phyloP scores from a whole-genome alignment of 2,797 vertebrate genomes.

The Acanthurus lineatus region DNA sequence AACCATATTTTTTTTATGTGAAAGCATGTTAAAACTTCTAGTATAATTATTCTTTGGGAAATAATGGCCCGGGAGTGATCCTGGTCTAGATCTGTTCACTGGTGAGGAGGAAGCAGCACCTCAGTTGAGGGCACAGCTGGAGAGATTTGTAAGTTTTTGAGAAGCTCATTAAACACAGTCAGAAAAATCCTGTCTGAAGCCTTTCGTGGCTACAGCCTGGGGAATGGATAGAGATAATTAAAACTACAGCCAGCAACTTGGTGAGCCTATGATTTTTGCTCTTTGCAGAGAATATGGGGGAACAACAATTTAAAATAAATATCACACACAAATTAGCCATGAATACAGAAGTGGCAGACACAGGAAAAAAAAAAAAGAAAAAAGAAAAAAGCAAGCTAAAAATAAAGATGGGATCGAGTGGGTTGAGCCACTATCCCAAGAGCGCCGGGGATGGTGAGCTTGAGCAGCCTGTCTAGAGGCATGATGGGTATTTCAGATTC shows the following conservation, averaged over 20 bases:
- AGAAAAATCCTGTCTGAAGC: conserved; percentile 57
- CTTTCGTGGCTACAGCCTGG: conserved; percentile 53
- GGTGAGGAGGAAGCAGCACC: conserved; percentile 18
- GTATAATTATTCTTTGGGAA: conserved; percentile 38
- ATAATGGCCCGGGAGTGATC: conserved; percentile 23
- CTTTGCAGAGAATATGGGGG: neutral
- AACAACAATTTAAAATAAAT: conserved; percentile 41
- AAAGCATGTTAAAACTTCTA: conserved; percentile 21
- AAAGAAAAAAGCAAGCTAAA: conserved; percentile 58
- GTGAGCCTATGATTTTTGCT: conserved; percentile 18
- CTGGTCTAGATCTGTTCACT: conserved; percentile 21
- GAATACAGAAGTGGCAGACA: conserved; percentile 48
- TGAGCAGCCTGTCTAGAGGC: conserved; percentile 73
- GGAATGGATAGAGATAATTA: conserved; percentile 56
- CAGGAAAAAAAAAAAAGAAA: no score
- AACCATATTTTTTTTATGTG: conserved; percentile 26
- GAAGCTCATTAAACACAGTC: conserved; percentile 67
- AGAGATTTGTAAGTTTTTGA: conserved; percentile 62
- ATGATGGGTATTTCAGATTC: conserved; percentile 80
- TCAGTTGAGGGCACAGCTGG: conserved; percentile 55
- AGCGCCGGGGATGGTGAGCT: conserved; percentile 64
- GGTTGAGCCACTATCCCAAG: conserved; percentile 65
- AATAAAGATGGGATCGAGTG: conserved; percentile 72
- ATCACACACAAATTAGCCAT: conserved; percentile 59
- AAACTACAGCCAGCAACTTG: conserved; percentile 50